Evolutionary conservation across 35 echinoderm and acorn worm genomes (phyloP).

Genomic region (Ptychodera flava): DNA sequence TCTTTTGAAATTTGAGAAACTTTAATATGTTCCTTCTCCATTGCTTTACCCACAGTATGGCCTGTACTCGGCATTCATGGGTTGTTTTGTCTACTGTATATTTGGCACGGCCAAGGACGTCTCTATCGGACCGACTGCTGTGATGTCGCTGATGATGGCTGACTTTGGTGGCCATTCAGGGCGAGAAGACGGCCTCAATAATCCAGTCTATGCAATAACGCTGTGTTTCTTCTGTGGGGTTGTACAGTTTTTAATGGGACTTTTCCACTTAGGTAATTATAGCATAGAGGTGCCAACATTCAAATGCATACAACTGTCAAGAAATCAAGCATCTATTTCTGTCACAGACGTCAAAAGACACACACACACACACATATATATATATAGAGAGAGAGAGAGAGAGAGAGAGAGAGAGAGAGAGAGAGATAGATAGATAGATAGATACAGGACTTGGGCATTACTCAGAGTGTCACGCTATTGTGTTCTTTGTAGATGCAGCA

Average conservation of each 20-base stretch:
- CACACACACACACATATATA: neutral
- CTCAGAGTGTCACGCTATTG: neutral
- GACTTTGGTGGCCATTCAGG: constrained; percentile 45
- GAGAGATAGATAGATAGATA: neutral
- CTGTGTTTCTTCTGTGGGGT: constrained; percentile 81
- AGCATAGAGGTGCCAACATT: neutral
- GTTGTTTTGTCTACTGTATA: constrained; percentile 71
- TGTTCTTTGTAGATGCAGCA: neutral
- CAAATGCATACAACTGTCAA: neutral
- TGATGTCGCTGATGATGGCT: constrained; percentile 80
- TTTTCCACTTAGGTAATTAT: constrained; percentile 73
- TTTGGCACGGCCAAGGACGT: constrained; percentile 88
- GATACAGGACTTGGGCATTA: neutral
- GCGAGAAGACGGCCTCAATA: constrained; percentile 51
- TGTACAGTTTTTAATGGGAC: constrained; percentile 64
- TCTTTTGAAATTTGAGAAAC: no score
- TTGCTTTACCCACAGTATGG: constrained; percentile 51
- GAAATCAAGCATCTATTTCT: no score
- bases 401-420: neutral
- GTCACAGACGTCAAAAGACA: no score
- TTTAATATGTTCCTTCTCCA: neutral
- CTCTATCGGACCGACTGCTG: constrained; percentile 77
- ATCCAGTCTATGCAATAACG: constrained; percentile 80
- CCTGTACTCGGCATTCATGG: constrained; percentile 81
- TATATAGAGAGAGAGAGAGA: neutral